These are phyloP conservation scores for Capitulum mitella DNA, from an alignment of 2,888 invertebrate species.

Conservation along the genomic window DNA sequence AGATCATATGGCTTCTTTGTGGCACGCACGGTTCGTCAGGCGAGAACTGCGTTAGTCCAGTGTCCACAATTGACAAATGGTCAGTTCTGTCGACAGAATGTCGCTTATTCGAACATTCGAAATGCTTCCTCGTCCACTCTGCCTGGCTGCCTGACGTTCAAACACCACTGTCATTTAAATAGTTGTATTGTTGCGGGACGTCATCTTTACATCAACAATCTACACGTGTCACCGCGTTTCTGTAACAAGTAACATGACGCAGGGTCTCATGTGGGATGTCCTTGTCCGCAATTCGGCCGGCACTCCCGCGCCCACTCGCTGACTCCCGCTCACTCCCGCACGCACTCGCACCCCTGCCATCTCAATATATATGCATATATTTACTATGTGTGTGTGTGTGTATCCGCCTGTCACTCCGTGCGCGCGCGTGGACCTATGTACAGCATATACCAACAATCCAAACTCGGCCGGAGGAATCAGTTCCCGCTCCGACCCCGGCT, in stretches of 20 bases:
- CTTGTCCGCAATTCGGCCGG: background rate
- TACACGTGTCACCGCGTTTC: background rate
- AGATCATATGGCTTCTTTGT: too few relatives aligned
- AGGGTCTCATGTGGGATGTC: background rate
- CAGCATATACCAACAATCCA: background rate
- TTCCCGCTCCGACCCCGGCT: too few relatives aligned
- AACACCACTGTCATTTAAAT: background rate
- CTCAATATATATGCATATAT: background rate
- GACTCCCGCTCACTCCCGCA: background rate
- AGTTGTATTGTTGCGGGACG: constrained; percentile 13
- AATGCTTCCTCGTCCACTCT: too few relatives aligned
- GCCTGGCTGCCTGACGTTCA: too few relatives aligned
- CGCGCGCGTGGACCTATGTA: background rate
- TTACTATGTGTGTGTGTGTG: background rate
- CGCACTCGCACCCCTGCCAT: background rate
- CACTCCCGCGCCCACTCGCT: background rate
- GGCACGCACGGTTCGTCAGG: too few relatives aligned
- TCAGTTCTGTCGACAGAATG: too few relatives aligned
- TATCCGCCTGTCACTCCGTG: background rate
- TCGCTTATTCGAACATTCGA: too few relatives aligned
- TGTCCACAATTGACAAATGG: too few relatives aligned
- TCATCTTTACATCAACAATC: background rate
- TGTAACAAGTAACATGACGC: constrained; percentile 18
- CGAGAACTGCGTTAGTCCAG: too few relatives aligned
- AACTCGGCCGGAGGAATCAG: background rate